Percentiles rank a stretch among this genome's conserved stretches.
phyloP scores from a whole-genome alignment of 2,888 invertebrate species.

The Dynastes tityus region DNA sequence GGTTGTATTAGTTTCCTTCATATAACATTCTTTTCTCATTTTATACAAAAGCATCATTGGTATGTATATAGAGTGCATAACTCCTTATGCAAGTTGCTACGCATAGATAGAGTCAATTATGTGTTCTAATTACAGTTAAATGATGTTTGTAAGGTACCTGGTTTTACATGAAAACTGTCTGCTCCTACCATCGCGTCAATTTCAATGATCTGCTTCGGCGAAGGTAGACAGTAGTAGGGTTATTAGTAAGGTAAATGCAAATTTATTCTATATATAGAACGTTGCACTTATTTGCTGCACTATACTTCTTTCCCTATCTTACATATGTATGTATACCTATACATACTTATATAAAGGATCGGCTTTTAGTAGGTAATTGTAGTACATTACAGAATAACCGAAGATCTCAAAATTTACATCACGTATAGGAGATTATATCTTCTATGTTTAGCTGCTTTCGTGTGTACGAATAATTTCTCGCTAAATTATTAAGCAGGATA shows the following conservation, averaged over 20 bases:
- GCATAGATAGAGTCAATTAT: constrained; percentile 39
- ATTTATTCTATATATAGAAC: constrained; percentile 43
- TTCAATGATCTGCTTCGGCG: constrained; percentile 40
- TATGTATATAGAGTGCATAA: no score
- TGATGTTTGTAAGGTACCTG: constrained; percentile 25
- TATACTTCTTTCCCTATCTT: no score
- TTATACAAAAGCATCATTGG: no score
- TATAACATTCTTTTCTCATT: no score
- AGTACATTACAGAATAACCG: constrained; percentile 1
- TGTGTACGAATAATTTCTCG: no score
- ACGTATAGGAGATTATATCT: not conserved
- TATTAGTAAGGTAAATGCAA: constrained; percentile 44
- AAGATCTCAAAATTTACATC: not conserved
- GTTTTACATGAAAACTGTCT: constrained; percentile 23
- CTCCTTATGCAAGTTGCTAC: no score
- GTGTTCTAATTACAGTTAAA: constrained; percentile 45
- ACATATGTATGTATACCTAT: no score
- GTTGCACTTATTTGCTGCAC: not conserved
- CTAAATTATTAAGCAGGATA: no score
- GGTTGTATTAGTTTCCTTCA: no score
- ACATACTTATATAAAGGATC: not conserved
- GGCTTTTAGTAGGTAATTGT: not conserved
- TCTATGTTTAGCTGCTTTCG: no score
- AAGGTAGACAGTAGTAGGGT: constrained; percentile 7
- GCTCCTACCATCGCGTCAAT: constrained; percentile 30